phyloP scores from a whole-genome alignment of 2,797 vertebrate species.

The Hydrolagus colliei region DNA sequence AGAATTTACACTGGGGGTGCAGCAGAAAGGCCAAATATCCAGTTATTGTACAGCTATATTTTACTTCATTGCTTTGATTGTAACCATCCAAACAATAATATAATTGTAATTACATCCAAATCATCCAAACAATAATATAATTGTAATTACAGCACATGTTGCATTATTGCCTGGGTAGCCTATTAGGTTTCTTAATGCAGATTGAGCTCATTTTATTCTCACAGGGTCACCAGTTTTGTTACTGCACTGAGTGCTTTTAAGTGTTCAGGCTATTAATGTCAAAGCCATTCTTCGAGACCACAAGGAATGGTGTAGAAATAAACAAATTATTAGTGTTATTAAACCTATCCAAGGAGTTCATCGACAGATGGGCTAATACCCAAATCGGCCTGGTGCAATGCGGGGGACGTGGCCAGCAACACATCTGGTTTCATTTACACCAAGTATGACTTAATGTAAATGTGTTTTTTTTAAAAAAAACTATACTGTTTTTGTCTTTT shows the following conservation, averaged over 20 bases:
- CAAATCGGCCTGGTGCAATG: slow-evolving; percentile 20
- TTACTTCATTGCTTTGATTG: background rate
- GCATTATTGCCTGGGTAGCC: background rate
- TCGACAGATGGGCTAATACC: slow-evolving; percentile 1
- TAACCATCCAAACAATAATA: background rate
- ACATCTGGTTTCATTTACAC: slow-evolving; percentile 24
- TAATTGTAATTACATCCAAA: no score
- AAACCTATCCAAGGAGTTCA: background rate
- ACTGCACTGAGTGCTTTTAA: background rate
- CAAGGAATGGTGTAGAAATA: background rate
- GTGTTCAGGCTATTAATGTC: background rate
- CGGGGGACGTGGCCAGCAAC: background rate
- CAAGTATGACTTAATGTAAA: background rate
- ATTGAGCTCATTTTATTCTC: background rate
- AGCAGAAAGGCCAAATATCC: background rate
- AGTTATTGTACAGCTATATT: background rate
- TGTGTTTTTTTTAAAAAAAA: background rate
- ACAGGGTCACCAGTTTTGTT: background rate
- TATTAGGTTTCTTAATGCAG: background rate
- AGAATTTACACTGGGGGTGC: background rate
- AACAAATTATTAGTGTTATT: slow-evolving; percentile 15
- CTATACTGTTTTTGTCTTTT: background rate
- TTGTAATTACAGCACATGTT: background rate
- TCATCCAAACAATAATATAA: background rate
- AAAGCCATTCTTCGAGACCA: background rate